phyloP scores from a whole-genome alignment of 2,797 vertebrate genomes.

The Dipus sagitta region DNA sequence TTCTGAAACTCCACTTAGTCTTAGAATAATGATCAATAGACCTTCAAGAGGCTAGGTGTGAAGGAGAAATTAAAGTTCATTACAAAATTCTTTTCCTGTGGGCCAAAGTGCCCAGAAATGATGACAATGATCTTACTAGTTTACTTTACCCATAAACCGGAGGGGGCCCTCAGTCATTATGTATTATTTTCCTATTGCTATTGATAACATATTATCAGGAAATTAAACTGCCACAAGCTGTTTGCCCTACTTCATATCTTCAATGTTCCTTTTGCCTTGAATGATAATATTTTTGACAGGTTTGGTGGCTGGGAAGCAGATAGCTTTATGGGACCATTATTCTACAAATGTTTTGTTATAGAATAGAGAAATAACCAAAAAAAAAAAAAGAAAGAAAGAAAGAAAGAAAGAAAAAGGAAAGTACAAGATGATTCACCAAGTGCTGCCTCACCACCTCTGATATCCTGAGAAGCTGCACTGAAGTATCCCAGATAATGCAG shows the following conservation, averaged over 20 bases:
- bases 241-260: not conserved
- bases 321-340: not conserved
- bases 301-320: not conserved
- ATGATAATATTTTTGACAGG: not conserved
- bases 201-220: not conserved
- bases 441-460: not conserved
- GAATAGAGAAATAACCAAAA: not conserved
- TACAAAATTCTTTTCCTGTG: not conserved
- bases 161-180: no score
- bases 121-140: not conserved
- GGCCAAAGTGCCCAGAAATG: not conserved
- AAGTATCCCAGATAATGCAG: not conserved
- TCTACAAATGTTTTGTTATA: not conserved
- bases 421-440: not conserved
- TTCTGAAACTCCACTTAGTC: not conserved
- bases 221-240: not conserved
- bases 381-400: no score
- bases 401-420: conserved; percentile 1
- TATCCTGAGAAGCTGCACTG: not conserved
- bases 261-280: not conserved
- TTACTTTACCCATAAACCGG: not conserved
- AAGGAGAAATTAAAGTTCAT: conserved; percentile 35
- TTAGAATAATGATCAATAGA: not conserved
- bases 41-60: conserved; percentile 7
- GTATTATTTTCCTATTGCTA: not conserved